Base-by-base conservation (phyloP, 2,113 vertebrate species). In the Coracopsis vasa region DNA sequence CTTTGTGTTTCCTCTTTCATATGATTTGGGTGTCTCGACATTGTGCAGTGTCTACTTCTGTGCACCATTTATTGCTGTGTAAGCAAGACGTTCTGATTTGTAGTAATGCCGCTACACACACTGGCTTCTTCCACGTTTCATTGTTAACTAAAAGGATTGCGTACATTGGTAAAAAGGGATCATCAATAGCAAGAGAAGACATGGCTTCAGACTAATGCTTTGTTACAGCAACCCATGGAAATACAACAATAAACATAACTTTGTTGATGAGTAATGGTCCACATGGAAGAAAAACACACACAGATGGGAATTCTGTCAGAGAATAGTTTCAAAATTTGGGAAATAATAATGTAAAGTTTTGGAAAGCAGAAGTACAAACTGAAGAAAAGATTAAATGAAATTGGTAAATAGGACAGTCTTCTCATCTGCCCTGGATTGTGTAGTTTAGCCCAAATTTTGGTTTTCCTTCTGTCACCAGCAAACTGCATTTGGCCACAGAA, bases 101-200 rank as follows among this genome's bases (percentile, higher is more conserved):
- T 29, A 58, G 14, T 66, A 74, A 53, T 71, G 9, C 35, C 14
- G 31, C 28, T 62, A 18, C 4, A 17, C 5, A 9, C 23, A 10
- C 24, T 50, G 42, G 9, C 37, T 88, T 64, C 16, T 81, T 81
- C 24, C 41, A 15, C 6, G 7, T 77, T 80, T 72, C 15, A 8
- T 21, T 61, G 24, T 66, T 81, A 78, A 23, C 21, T 28, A 50
- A 86, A 60, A 50, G 21, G 65, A 45, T 56, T 20, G 27, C 0
- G 0, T 91, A 18, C 27, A 13, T 16, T 71, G 14, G 14, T 87
- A 45, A 45, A 50, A 85, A 66, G n/a, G 29, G 27, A 51, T 24
- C 39, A n/a, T 0, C 31, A 45, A 21, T 73, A 69, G 14, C 33
- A 62, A 41, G 69, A 61, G 13, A n/a, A 2, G 2, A 3, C 2